Evolutionary conservation across 1,140 invertebrate genomes (phyloP).

Genomic region (Hyphantria cunea): DNA sequence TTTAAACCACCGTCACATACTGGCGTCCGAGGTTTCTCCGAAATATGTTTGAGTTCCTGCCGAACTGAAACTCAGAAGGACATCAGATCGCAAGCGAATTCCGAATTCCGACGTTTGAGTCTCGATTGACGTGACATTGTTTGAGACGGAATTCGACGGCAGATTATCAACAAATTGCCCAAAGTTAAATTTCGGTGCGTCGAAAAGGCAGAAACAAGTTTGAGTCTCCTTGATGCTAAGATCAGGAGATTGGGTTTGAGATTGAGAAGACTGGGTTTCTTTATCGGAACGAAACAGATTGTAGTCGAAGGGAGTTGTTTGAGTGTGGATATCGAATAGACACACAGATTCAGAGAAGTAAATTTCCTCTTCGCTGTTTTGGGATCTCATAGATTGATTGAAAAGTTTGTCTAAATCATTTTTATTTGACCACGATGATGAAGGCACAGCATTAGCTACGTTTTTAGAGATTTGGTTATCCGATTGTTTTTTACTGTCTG

Average conservation of each 20-base stretch:
- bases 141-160: conserved; percentile 46
- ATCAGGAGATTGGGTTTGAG: conserved; percentile 60
- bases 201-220: conserved; percentile 60
- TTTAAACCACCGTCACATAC: conserved; percentile 20
- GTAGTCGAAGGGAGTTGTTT: conserved; percentile 65
- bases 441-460: conserved; percentile 60
- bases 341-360: conserved; percentile 64
- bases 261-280: conserved; percentile 48
- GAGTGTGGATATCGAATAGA: conserved; percentile 70
- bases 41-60: conserved; percentile 65
- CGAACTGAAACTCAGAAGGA: conserved; percentile 48
- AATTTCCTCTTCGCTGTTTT: conserved; percentile 64
- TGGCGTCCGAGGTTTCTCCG: conserved; percentile 31
- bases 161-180: conserved; percentile 49
- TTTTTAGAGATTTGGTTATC: conserved; percentile 58
- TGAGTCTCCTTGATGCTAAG: conserved; percentile 70
- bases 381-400: conserved; percentile 63
- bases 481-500: conserved; percentile 46
- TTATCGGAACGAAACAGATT: conserved; percentile 60
- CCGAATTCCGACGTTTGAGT: conserved; percentile 58
- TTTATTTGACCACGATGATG: conserved; percentile 47
- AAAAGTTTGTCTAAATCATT: conserved; percentile 53
- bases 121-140: conserved; percentile 57
- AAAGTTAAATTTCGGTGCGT: conserved; percentile 46
- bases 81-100: conserved; percentile 38